Evolutionary conservation across 2,797 vertebrate species (phyloP).

Genomic region (Eulemur albifrons): DNA sequence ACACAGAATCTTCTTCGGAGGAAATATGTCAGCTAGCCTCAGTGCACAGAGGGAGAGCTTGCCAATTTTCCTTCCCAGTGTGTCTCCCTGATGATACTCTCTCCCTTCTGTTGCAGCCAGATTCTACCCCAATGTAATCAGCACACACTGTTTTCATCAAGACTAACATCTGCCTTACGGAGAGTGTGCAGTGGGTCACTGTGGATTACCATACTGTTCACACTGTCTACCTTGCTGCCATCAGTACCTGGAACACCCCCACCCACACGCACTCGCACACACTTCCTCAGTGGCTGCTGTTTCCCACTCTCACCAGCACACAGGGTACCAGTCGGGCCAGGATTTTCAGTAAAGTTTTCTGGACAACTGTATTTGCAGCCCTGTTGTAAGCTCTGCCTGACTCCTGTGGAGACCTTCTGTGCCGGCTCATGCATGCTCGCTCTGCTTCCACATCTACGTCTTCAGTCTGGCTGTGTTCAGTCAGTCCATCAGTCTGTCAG

Average conservation of each 20-base stretch:
- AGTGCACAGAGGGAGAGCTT: background rate
- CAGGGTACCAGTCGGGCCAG: too few species aligned
- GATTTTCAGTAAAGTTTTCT: background rate
- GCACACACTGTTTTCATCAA: background rate
- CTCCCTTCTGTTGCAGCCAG: background rate
- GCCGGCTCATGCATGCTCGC: fast-evolving
- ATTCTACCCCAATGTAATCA: background rate
- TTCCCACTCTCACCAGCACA: background rate
- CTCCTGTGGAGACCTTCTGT: background rate
- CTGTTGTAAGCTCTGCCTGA: background rate
- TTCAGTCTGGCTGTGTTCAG: background rate
- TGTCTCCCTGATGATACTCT: background rate
- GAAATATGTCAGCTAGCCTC: background rate
- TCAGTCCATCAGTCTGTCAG: background rate
- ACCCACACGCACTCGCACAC: too few species aligned
- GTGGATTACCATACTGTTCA: background rate
- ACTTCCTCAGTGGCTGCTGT: background rate
- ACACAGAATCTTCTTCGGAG: background rate
- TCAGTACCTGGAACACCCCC: too few species aligned
- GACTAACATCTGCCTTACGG: background rate
- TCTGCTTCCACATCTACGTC: background rate
- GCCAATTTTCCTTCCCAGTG: background rate
- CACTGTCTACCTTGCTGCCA: background rate
- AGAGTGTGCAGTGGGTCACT: background rate
- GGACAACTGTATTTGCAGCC: background rate